phyloP scores from a whole-genome alignment of 2,888 invertebrate genomes.

The Lydus trimaculatus region DNA sequence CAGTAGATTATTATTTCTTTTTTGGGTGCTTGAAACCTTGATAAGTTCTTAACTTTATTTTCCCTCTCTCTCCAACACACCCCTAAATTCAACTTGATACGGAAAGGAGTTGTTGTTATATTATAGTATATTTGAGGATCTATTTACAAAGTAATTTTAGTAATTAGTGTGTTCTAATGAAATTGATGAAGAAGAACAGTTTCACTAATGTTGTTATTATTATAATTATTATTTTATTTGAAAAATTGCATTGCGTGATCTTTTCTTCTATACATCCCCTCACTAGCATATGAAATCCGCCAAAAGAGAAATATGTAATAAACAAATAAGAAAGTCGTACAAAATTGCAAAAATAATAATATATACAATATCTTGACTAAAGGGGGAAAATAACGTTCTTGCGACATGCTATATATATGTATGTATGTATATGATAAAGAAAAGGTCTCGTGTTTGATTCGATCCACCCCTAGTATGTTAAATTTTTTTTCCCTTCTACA shows the following conservation, averaged over 20 bases:
- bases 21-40: not conserved
- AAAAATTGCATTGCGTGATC: conserved; percentile 18
- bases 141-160: conserved; percentile 4
- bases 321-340: conserved; percentile 4
- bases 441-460: conserved; percentile 2
- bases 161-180: not conserved
- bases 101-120: not conserved
- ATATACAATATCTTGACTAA: conserved; percentile 9
- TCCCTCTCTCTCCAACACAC: not conserved
- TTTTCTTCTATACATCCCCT: not conserved
- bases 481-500: not conserved
- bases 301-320: not conserved
- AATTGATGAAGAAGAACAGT: not conserved
- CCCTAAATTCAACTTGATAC: not conserved
- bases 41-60: not conserved
- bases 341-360: conserved; percentile 29
- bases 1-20: not conserved
- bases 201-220: too few relatives aligned
- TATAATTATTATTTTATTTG: not conserved
- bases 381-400: conserved; percentile 39
- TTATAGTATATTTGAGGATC: not conserved
- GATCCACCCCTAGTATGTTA: not conserved
- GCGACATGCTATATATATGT: conserved; percentile 37
- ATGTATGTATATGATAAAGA: not conserved
- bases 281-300: not conserved